phyloP scores from a whole-genome alignment of 1,140 invertebrate genomes.

The Melanaphis sacchari region DNA sequence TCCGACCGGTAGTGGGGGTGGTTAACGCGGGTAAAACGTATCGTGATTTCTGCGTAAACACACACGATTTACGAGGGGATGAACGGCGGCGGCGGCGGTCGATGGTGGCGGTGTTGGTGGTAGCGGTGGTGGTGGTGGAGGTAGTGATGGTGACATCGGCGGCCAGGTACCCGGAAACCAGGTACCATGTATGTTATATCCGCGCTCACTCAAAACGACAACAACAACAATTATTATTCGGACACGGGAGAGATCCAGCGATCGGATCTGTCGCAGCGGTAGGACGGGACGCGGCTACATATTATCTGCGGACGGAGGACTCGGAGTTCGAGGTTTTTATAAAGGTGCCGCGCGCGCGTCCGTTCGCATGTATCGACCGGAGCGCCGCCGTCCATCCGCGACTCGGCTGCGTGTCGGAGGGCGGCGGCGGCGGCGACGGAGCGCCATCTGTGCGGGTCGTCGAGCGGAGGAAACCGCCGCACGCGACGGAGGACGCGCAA shows the following conservation, averaged over 20 bases:
- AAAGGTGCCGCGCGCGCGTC: not conserved
- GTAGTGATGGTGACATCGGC: not conserved
- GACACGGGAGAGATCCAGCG: not conserved
- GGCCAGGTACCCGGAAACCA: not conserved
- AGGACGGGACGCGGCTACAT: constrained; percentile 35
- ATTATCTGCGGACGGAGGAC: constrained; percentile 27
- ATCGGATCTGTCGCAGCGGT: constrained; percentile 5
- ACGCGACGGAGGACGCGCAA: not conserved
- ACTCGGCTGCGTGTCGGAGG: not conserved
- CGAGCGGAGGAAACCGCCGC: not conserved
- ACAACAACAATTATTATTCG: not conserved
- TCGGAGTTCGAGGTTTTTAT: not conserved
- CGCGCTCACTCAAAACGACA: too few species aligned
- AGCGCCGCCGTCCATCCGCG: not conserved
- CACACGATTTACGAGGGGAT: not conserved
- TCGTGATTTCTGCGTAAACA: not conserved
- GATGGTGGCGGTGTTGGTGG: not conserved
- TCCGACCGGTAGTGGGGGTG: not conserved
- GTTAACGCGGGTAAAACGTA: not conserved
- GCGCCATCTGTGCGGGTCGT: constrained; percentile 11
- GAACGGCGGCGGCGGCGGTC: not conserved
- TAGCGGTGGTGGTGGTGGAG: not conserved
- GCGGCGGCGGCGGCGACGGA: not conserved
- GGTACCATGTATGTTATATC: not conserved
- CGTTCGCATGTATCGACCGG: constrained; percentile 6